Evolutionary conservation across 2,797 vertebrate species (phyloP).

Genomic region (Cyprinodon diabolis): DNA sequence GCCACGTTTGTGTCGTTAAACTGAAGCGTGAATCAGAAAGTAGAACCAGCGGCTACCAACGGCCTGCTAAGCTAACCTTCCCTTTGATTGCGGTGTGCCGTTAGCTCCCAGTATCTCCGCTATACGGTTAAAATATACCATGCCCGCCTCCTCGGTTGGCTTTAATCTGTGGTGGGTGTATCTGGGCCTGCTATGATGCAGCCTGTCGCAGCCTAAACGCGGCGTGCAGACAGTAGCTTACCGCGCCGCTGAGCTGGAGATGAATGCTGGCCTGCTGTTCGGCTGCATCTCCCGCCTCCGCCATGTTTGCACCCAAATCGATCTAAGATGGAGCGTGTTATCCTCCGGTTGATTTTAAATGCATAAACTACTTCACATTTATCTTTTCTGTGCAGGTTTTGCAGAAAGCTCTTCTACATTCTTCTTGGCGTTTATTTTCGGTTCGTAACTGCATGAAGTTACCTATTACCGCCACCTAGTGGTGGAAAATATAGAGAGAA

Average conservation of each 20-base stretch:
- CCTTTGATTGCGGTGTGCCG: background rate
- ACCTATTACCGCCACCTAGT: background rate
- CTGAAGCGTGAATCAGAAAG: constrained; percentile 17
- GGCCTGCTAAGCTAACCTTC: constrained; percentile 58
- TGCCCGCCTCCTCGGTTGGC: rapidly evolving
- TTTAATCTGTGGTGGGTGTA: background rate
- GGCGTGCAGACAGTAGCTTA: constrained; percentile 44
- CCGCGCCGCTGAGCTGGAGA: constrained; percentile 54
- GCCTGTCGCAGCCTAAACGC: background rate
- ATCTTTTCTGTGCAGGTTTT: background rate
- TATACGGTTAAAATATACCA: too few species aligned
- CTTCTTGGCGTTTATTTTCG: background rate
- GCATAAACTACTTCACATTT: rapidly evolving
- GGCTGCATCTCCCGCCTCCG: constrained; percentile 58
- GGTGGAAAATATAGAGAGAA: background rate
- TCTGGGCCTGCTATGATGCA: background rate
- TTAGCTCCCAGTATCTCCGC: constrained; percentile 6
- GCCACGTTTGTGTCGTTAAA: constrained; percentile 14
- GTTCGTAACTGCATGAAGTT: background rate
- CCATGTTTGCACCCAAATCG: constrained; percentile 40
- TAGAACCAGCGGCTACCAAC: constrained; percentile 8
- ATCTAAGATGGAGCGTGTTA: background rate
- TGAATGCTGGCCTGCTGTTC: constrained; percentile 43
- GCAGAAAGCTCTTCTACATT: constrained; percentile 6
- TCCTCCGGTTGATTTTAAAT: background rate